phyloP scores from a whole-genome alignment of 2,888 invertebrate species.

The Pyrrhosoma nymphula region DNA sequence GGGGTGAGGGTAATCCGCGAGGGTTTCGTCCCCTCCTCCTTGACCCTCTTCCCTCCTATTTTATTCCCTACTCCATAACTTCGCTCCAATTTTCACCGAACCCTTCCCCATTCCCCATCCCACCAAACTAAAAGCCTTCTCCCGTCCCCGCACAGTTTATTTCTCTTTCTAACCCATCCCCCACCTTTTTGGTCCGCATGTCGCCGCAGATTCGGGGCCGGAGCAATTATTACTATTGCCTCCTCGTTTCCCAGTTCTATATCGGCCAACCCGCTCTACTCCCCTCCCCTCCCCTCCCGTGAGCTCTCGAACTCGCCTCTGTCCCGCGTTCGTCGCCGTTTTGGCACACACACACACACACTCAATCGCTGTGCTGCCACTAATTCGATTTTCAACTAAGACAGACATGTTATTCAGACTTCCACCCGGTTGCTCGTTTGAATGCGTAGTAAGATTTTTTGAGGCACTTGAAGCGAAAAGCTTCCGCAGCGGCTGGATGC shows the following conservation, averaged over 20 bases:
- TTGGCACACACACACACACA: no score
- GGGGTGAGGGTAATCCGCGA: not conserved
- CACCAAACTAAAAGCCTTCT: not conserved
- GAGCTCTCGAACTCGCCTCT: not conserved
- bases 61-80: not conserved
- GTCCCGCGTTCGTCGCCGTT: no score
- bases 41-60: not conserved
- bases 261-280: not conserved
- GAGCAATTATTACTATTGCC: conserved; percentile 21
- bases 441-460: no score
- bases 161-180: not conserved
- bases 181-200: not conserved
- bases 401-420: no score
- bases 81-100: not conserved
- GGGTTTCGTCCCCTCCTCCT: no score
- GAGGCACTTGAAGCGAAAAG: no score
- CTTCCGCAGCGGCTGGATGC: no score
- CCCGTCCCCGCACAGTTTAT: not conserved
- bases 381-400: no score
- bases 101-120: not conserved
- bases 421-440: no score
- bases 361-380: no score
- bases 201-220: conserved; percentile 21
- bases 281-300: not conserved
- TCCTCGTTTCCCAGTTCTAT: not conserved